Percentiles rank a stretch among this genome's conserved stretches.
These are phyloP conservation scores for Eupsittula cactorum DNA, from an alignment of 2,113 vertebrate genomes.

Conservation along the genomic window DNA sequence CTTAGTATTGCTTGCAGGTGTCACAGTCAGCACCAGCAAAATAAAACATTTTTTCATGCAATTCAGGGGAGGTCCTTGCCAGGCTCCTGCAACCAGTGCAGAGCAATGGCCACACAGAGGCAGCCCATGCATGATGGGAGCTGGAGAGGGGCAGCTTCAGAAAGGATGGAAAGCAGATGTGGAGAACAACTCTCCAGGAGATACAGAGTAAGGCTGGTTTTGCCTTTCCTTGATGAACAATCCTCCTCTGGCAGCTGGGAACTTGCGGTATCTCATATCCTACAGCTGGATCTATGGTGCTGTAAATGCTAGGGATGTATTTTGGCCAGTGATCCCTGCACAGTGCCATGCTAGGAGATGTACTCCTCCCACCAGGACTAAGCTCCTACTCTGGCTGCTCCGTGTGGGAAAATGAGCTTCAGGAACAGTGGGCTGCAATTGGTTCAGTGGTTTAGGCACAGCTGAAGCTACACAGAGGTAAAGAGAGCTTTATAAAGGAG, in stretches of 20 bases:
- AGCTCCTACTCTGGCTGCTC: fast-evolving
- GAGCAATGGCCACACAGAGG: fast-evolving
- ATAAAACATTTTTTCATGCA: background rate
- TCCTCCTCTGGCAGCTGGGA: fast-evolving
- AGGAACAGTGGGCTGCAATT: background rate
- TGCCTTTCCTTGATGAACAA: background rate
- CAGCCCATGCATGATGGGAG: fast-evolving
- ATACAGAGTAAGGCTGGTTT: background rate
- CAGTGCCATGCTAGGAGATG: background rate
- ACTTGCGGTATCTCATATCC: background rate
- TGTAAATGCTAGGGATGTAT: fast-evolving
- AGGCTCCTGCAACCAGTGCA: background rate
- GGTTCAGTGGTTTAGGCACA: background rate
- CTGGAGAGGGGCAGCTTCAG: background rate
- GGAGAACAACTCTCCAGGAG: background rate
- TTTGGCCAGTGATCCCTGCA: background rate
- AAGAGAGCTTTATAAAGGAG: background rate
- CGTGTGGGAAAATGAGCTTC: background rate
- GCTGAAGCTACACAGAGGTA: background rate
- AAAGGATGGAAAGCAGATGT: background rate
- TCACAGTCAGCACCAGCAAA: background rate
- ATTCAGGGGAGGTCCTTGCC: background rate
- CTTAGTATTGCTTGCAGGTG: fast-evolving
- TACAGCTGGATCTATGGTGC: fast-evolving
- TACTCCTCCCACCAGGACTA: background rate